Conservation (phyloP, 2,113 vertebrate species). For the Pituophis catenifer region DNA sequence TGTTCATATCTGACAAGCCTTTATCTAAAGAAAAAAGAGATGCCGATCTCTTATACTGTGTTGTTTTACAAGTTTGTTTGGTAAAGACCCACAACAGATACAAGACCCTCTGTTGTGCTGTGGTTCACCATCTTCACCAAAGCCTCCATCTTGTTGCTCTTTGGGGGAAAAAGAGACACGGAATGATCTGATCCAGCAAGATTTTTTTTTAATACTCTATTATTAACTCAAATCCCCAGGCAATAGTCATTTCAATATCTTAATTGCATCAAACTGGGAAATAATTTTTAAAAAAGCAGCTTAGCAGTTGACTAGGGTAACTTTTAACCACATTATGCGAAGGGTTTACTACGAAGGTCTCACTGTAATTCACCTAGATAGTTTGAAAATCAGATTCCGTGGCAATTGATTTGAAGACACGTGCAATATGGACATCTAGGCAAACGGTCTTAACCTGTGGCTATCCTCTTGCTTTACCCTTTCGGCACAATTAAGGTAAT, state of each 20-base stretch:
- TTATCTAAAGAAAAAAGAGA: background rate
- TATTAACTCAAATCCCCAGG: background rate
- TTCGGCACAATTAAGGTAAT: background rate
- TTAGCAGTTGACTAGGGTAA: background rate
- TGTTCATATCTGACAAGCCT: background rate
- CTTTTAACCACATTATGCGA: slow-evolving; percentile 24
- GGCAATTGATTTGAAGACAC: slow-evolving; percentile 32
- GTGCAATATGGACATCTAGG: background rate
- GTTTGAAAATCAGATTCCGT: slow-evolving; percentile 47
- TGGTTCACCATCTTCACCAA: background rate
- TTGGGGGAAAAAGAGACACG: background rate
- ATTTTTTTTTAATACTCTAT: background rate
- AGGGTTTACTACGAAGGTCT: slow-evolving; percentile 42
- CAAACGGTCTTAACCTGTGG: background rate
- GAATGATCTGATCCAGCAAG: background rate
- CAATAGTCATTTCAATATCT: background rate
- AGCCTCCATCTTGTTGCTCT: background rate
- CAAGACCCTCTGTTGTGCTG: background rate
- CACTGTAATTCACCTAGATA: slow-evolving; percentile 52
- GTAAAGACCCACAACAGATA: background rate
- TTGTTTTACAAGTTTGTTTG: background rate
- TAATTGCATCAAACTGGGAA: slow-evolving; percentile 8
- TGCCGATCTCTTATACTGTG: background rate
- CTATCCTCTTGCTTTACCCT: slow-evolving; percentile 4
- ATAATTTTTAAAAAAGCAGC: background rate